phyloP scores from a whole-genome alignment of 1,140 invertebrate genomes.

The Aphelinus certus region DNA sequence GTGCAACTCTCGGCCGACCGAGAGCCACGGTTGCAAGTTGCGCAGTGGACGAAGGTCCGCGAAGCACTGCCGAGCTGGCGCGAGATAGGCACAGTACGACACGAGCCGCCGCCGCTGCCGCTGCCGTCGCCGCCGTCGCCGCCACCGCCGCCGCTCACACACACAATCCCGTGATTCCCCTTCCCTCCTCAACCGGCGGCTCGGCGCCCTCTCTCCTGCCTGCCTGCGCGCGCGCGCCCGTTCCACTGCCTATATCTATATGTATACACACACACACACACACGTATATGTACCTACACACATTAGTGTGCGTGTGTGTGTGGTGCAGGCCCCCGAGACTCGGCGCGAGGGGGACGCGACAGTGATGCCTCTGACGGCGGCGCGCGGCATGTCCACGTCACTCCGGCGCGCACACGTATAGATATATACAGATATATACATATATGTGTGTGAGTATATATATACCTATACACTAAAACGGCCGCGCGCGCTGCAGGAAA shows the following conservation, averaged over 20 bases:
- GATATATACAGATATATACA: no score
- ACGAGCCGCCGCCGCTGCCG: constrained; percentile 8
- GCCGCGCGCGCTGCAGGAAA: not conserved
- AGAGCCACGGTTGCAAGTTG: not conserved
- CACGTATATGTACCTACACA: no score
- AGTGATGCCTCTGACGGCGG: constrained; percentile 51
- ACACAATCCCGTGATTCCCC: constrained; percentile 49
- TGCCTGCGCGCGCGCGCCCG: constrained; percentile 19
- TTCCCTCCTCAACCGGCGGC: constrained; percentile 7
- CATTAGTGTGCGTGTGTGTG: not conserved
- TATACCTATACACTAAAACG: no score
- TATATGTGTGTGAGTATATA: no score
- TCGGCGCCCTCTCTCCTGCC: constrained; percentile 28
- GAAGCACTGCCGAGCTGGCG: constrained; percentile 52
- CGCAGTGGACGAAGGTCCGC: constrained; percentile 45
- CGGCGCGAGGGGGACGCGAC: constrained; percentile 45
- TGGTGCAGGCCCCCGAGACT: constrained; percentile 35
- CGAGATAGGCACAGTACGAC: constrained; percentile 27
- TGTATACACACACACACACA: no score
- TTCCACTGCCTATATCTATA: not conserved
- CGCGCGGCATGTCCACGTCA: constrained; percentile 23
- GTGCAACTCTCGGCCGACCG: not conserved
- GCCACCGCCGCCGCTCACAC: no score
- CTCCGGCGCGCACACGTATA: not conserved
- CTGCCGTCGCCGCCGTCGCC: not conserved